Conservation (phyloP, 2,113 vertebrate species). For the Cavia aperea region DNA sequence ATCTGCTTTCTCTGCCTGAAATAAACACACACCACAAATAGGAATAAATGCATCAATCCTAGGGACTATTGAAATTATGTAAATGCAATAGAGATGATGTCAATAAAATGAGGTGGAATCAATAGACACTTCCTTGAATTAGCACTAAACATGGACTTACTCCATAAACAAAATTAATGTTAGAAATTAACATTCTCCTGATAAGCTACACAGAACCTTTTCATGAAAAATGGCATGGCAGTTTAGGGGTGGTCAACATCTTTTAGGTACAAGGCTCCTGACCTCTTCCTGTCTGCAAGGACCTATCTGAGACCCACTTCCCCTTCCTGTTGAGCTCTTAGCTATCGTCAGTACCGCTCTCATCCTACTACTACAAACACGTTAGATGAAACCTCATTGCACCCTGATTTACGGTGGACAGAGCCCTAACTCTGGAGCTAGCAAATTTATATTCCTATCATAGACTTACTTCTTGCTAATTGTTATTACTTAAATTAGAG, state of each 20-base stretch:
- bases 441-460: not conserved
- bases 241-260: not conserved
- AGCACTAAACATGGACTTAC: not conserved
- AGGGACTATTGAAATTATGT: not conserved
- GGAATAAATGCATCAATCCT: not conserved
- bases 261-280: not conserved
- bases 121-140: not conserved
- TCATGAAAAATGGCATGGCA: not conserved
- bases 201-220: not conserved
- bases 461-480: not conserved
- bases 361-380: not conserved
- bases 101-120: not conserved
- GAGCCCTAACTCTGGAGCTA: not conserved
- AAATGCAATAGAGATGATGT: not conserved
- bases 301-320: not conserved
- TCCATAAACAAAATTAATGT: not conserved
- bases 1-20: constrained; percentile 95
- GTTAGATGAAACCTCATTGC: not conserved
- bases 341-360: not conserved
- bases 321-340: not conserved
- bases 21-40: constrained; percentile 45
- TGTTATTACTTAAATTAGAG: not conserved
- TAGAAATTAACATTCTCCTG: not conserved
- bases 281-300: not conserved
- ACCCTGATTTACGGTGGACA: not conserved